Base-by-base conservation (phyloP, 1,140 invertebrate genomes). In the Aphis gossypii region DNA sequence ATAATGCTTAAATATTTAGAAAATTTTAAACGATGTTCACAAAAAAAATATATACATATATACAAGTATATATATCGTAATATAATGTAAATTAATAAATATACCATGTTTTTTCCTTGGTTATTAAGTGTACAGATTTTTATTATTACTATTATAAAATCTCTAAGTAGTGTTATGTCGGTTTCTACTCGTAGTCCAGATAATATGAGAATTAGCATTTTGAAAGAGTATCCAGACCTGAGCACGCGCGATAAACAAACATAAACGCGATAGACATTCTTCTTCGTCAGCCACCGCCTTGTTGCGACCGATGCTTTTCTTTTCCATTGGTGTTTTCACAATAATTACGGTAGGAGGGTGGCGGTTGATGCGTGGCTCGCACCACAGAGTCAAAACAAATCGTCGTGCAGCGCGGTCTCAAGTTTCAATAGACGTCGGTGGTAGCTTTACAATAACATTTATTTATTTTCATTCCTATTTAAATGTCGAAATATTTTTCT, bases 401-500 rank as follows among this genome's bases (percentile, higher is more conserved):
- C 35, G 88, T 89, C 35, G 88, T 89, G 51, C 48, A 51, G 5
- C 9, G 21, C 14, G 14, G 46, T 51, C 86, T 30, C 30, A 46
- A 88, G 46, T 89, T 56, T 89, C 88, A 89, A 89, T 89, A 35
- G 88, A 21, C 35, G 51, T 23, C 84, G 44, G n/a, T 41, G 88
- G 51, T 56, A 56, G 88, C 51, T 56, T 54, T 89, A 89, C 88
- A 89, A 89, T 56, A 89, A 56, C 51, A 89, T 89, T 89, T 89
- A 89, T 89, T 89, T 89, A 89, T 89, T 89, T 89, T 54, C 51
- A 89, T 89, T 89, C 51, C 88, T 9, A 89, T 89, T 89, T 89
- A 89, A 89, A 89, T 89, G 88, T 89, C 88, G 88, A 89, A 89
- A 89, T 89, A 89, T 89, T 89, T 83, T 89, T 89, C 88, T 89